Percentiles rank a stretch among this genome's conserved stretches.
phyloP scores from a whole-genome alignment of 2,888 invertebrate genomes.

The Eupelmus urozonus region DNA sequence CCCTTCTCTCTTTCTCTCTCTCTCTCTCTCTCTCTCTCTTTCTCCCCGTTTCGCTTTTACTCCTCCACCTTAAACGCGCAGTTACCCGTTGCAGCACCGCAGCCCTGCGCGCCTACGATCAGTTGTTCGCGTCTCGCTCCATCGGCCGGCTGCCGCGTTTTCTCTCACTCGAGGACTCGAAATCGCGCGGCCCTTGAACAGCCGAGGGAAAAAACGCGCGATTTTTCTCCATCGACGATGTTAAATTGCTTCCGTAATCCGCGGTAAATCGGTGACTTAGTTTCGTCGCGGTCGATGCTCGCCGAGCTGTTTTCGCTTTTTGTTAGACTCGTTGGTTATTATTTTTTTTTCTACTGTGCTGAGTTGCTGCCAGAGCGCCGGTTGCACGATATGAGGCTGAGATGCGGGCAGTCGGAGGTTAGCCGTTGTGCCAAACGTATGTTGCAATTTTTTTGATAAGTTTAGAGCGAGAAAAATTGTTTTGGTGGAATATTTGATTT shows the following conservation, averaged over 20 bases:
- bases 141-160: constrained; percentile 21
- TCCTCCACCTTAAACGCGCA: neutral
- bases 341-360: no score
- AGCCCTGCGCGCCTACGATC: constrained; percentile 24
- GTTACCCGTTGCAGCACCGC: neutral
- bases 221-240: neutral
- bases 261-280: neutral
- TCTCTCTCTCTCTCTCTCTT: constrained; percentile 1
- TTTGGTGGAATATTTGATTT: no score
- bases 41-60: neutral
- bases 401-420: constrained; percentile 7
- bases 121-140: constrained; percentile 49
- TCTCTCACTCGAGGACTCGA: neutral
- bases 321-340: no score
- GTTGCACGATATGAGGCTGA: constrained; percentile 21
- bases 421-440: no score
- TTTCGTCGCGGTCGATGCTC: neutral
- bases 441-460: no score
- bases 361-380: no score
- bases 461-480: no score
- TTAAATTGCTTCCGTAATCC: constrained; percentile 14
- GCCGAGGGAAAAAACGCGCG: neutral
- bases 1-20: neutral
- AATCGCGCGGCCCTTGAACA: no score
- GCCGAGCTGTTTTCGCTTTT: neutral